Conservation (phyloP, 1,140 invertebrate genomes). For the Asobara japonica region DNA sequence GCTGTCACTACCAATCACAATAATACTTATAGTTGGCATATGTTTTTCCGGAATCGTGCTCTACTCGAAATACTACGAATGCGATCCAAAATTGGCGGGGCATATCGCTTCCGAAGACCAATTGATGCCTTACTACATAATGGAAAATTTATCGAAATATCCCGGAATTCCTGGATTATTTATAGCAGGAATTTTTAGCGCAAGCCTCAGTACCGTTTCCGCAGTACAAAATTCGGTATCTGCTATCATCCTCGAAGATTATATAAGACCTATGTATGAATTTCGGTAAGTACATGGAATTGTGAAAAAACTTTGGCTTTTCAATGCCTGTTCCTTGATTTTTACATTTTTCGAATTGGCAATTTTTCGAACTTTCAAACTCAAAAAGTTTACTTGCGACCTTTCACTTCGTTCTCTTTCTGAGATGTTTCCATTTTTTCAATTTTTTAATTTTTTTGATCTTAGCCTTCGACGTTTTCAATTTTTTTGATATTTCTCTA, state of each 20-base stretch:
- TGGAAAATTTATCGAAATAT: constrained; percentile 75
- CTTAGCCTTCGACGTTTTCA: too few relatives aligned
- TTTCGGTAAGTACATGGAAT: constrained; percentile 38
- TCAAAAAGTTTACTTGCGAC: too few relatives aligned
- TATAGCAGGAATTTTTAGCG: constrained; percentile 72
- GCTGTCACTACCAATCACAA: constrained; percentile 77
- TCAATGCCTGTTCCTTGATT: too few relatives aligned
- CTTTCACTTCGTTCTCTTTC: too few relatives aligned
- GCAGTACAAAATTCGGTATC: constrained; percentile 86
- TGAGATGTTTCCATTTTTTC: too few relatives aligned
- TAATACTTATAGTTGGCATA: constrained; percentile 74
- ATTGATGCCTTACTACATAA: constrained; percentile 81
- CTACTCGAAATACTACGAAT: constrained; percentile 79
- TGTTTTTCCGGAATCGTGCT: constrained; percentile 82
- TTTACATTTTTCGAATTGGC: too few relatives aligned
- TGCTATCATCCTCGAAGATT: constrained; percentile 86
- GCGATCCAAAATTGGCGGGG: constrained; percentile 75
- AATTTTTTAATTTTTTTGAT: too few relatives aligned
- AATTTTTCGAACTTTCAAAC: too few relatives aligned
- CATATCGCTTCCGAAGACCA: constrained; percentile 71
- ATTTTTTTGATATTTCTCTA: too few relatives aligned
- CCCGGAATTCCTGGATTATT: constrained; percentile 74
- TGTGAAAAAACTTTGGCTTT: neutral
- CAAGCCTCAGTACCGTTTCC: constrained; percentile 85
- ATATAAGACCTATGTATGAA: constrained; percentile 67